phyloP scores from a whole-genome alignment of 2,888 invertebrate genomes.

The Zeuzera pyrina region DNA sequence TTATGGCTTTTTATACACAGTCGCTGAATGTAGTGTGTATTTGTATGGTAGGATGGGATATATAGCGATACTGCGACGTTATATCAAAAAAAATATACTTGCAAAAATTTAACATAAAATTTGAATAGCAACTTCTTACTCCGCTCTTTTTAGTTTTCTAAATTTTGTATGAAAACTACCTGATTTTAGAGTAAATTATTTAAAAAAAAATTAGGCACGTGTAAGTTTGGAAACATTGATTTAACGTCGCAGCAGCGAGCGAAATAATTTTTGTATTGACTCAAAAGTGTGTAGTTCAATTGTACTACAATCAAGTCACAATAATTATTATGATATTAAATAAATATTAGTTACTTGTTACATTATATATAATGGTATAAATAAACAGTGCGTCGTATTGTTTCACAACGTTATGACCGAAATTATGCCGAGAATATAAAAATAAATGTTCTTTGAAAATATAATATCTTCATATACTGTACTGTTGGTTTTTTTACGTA shows the following conservation, averaged over 20 bases:
- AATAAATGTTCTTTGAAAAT: constrained; percentile 71
- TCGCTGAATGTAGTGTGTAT: constrained; percentile 56
- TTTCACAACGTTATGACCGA: constrained; percentile 66
- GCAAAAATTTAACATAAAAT: neutral
- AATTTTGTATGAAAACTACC: no score
- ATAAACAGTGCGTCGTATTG: constrained; percentile 55
- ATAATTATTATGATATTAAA: no score
- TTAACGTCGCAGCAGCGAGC: constrained; percentile 40
- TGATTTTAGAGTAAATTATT: neutral
- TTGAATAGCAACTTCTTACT: no score
- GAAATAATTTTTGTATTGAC: constrained; percentile 51
- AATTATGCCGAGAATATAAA: constrained; percentile 61
- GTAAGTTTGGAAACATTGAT: constrained; percentile 12
- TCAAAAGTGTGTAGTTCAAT: constrained; percentile 54
- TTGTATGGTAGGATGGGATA: constrained; percentile 50
- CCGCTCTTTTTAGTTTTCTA: no score
- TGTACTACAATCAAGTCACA: constrained; percentile 43
- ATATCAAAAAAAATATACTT: constrained; percentile 22
- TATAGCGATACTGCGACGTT: constrained; percentile 42
- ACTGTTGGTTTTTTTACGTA: constrained; percentile 20
- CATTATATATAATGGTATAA: constrained; percentile 50
- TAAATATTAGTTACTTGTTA: constrained; percentile 69
- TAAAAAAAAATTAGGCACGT: neutral
- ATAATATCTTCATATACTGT: constrained; percentile 68
- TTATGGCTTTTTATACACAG: constrained; percentile 57